Conservation (phyloP, 2,888 invertebrate species). For the Sturmia bella region DNA sequence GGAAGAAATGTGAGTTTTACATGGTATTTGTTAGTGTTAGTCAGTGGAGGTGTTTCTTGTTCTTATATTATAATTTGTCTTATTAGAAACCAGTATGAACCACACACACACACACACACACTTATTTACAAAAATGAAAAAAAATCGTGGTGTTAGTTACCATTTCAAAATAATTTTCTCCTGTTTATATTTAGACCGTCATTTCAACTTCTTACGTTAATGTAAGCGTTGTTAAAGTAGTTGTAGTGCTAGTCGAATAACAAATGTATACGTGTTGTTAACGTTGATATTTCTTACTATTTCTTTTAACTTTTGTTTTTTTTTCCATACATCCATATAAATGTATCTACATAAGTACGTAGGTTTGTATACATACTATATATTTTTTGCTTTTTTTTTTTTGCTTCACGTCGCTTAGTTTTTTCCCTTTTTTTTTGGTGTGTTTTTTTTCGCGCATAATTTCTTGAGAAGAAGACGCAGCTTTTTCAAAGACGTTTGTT, state of each 20-base stretch:
- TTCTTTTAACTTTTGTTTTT: slow-evolving; percentile 11
- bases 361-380: slow-evolving; percentile 4
- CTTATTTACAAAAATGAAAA: slow-evolving; percentile 1
- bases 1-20: slow-evolving; percentile 22
- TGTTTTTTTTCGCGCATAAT: slow-evolving; percentile 73
- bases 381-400: slow-evolving; percentile 36
- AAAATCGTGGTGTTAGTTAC: slow-evolving; percentile 40
- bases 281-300: slow-evolving; percentile 26
- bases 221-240: slow-evolving; percentile 41
- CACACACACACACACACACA: slow-evolving; percentile 9
- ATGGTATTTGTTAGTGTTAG: slow-evolving; percentile 8
- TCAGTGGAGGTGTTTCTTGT: slow-evolving; percentile 50
- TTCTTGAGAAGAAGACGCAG: slow-evolving; percentile 73
- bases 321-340: neutral
- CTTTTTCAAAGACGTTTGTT: slow-evolving; percentile 71
- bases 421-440: slow-evolving; percentile 46
- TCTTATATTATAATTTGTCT: slow-evolving; percentile 45
- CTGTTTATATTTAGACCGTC: slow-evolving; percentile 59
- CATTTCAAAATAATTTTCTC: slow-evolving; percentile 58
- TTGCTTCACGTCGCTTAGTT: slow-evolving; percentile 41
- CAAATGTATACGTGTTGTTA: slow-evolving; percentile 5
- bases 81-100: slow-evolving; percentile 53
- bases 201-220: slow-evolving; percentile 58
- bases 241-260: slow-evolving; percentile 16
- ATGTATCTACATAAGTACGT: neutral